Base-by-base conservation (phyloP, 2,113 vertebrate species). In the Verasper variegatus region DNA sequence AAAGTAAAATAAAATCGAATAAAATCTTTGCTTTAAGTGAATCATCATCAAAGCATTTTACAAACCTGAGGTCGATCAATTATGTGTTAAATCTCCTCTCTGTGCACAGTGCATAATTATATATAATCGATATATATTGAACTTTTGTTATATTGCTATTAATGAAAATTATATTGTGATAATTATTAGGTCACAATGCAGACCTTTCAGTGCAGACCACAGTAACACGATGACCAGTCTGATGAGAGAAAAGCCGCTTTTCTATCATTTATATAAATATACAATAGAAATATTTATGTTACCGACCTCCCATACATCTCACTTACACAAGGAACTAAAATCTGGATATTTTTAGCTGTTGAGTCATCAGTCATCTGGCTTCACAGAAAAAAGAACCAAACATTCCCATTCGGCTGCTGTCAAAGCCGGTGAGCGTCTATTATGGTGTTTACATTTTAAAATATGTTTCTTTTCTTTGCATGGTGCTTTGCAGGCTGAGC, bases 301-400 rank as follows among this genome's bases (percentile, higher is more conserved):
- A 47, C 51, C 62, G 63, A 40, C 20, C n/a, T 69, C 49, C 15
- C 52, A 63, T 31, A 51, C 23, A 56, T 47, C 31, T 67, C 68
- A 73, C 66, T 71, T 13, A 31, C 65, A 37, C 14, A 27, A 18
- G 24, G 31, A 63, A 62, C 37, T 70, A 13, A 74, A 59, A 55
- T 57, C 20, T 64, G 59, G 23, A 81, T 76, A 60, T 81, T 15
- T 49, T 49, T 49, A 17, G 45, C 15, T 49, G 59, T 35, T 67
- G 76, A 80, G 61, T 88, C 84, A 77, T 72, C 12, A 80, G 61
- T 88, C 84, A 77, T 70, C 12, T 49, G 23, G 54, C 10, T 76
- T 66, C 31, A 40, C 60, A 18, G 61, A 55, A 65, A 62, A 75
- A 82, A 68, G 24, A 81, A 59, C 66, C 57, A 62, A 57, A 37